These are phyloP conservation scores for Ceratina australensis DNA, from an alignment of 1,140 invertebrate species.

Conservation along the genomic window DNA sequence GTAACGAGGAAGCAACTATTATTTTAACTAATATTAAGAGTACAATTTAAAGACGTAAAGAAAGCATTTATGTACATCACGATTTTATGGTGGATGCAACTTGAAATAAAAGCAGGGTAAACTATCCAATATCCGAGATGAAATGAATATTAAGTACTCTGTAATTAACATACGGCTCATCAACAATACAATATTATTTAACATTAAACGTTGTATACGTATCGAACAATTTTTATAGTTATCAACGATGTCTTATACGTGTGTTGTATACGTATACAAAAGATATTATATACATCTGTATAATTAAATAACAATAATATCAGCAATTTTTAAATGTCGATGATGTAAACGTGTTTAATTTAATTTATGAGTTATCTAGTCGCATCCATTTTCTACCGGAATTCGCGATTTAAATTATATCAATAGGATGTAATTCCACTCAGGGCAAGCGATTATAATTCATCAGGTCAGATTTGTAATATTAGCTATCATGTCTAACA, in stretches of 20 bases:
- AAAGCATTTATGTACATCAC: conserved; percentile 17
- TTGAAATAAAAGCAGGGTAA: neutral
- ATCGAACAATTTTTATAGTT: conserved; percentile 32
- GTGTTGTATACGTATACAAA: neutral
- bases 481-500: neutral
- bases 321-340: neutral
- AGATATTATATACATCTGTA: neutral
- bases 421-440: conserved; percentile 11
- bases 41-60: neutral
- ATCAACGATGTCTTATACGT: conserved; percentile 30
- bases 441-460: neutral
- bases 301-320: conserved; percentile 1
- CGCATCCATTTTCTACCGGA: too few species aligned
- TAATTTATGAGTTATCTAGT: too few species aligned
- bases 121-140: conserved; percentile 9
- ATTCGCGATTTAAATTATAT: too few species aligned
- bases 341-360: neutral
- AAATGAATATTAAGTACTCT: conserved; percentile 32
- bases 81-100: neutral
- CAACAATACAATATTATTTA: conserved; percentile 24
- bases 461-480: too few species aligned
- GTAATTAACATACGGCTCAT: conserved; percentile 25
- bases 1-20: neutral
- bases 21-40: neutral
- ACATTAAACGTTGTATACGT: conserved; percentile 34